Percentiles rank a stretch among this genome's conserved stretches.
These are phyloP conservation scores for Boulengeromyrus knoepffleri DNA, from an alignment of 2,113 vertebrate genomes.

Conservation along the genomic window DNA sequence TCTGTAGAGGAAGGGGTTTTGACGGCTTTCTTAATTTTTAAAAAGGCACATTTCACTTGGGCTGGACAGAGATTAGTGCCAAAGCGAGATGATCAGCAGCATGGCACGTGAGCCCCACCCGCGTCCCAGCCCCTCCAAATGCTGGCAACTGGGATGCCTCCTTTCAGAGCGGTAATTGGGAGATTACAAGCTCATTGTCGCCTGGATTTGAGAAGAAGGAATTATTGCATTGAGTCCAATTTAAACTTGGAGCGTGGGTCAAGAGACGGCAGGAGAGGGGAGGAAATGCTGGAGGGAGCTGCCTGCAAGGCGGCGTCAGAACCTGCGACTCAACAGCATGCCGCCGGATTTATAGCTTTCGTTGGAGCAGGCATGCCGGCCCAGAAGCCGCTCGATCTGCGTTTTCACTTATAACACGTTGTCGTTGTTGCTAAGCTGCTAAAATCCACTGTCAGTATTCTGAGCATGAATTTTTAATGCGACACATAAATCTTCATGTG, in stretches of 20 bases:
- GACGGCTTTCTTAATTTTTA: not conserved
- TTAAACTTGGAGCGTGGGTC: not conserved
- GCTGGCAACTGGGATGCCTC: constrained; percentile 34
- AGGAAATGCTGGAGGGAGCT: not conserved
- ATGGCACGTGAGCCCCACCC: not conserved
- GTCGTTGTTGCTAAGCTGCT: not conserved
- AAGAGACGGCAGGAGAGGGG: not conserved
- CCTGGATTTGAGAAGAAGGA: constrained; percentile 33
- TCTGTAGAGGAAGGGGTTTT: not conserved
- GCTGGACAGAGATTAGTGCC: not conserved
- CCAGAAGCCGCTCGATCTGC: not conserved
- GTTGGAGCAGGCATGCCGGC: not conserved
- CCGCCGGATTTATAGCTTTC: not conserved
- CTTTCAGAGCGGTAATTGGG: constrained; percentile 34
- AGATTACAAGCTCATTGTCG: constrained; percentile 43
- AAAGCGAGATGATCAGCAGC: not conserved
- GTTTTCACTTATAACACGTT: not conserved
- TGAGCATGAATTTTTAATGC: not conserved
- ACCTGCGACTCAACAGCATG: not conserved
- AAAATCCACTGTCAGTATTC: not conserved
- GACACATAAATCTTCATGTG: constrained; percentile 4
- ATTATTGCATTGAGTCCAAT: constrained; percentile 33
- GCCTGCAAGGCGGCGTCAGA: not conserved
- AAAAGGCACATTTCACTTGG: not conserved
- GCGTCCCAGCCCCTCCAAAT: not conserved